Conservation (phyloP, 53 echinoderm and acorn worm genomes). For the Holothuria scabra region DNA sequence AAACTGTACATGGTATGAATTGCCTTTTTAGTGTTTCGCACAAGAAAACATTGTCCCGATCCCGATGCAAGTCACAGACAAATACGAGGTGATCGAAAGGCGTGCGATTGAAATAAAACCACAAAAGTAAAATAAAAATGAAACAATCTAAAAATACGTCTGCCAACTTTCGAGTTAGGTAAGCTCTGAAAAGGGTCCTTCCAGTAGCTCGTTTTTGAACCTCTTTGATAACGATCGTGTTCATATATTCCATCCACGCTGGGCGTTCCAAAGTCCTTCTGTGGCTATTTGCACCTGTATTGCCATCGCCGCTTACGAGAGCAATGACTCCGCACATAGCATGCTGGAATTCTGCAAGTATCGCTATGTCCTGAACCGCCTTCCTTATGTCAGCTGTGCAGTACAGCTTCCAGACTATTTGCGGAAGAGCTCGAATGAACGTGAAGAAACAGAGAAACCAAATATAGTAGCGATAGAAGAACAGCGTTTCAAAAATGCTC, state of each 20-base stretch:
- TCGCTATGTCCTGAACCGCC: neutral
- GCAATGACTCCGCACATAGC: constrained; percentile 5
- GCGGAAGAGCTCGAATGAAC: constrained; percentile 16
- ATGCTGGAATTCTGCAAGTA: constrained; percentile 25
- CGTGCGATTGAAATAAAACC: constrained; percentile 2
- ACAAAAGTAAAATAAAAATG: neutral
- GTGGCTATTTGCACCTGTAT: neutral
- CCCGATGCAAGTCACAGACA: constrained; percentile 22
- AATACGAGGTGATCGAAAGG: constrained; percentile 1
- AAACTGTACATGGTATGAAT: constrained; percentile 16
- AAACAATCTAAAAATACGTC: neutral
- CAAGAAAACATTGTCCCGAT: constrained; percentile 2
- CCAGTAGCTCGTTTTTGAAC: neutral
- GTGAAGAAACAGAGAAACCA: constrained; percentile 14
- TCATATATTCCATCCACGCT: neutral
- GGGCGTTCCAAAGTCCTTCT: neutral
- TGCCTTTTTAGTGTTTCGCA: neutral
- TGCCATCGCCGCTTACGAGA: neutral
- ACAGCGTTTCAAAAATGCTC: constrained; percentile 4
- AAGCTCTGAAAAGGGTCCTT: neutral
- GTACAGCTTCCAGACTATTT: neutral
- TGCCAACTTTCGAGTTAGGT: neutral
- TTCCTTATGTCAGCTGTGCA: constrained; percentile 8
- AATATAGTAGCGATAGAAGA: constrained; percentile 32
- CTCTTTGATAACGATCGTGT: neutral